Percentiles rank a stretch among this genome's conserved stretches.
These are phyloP conservation scores for Stenodema calcarata DNA, from an alignment of 2,888 invertebrate genomes.

Conservation along the genomic window DNA sequence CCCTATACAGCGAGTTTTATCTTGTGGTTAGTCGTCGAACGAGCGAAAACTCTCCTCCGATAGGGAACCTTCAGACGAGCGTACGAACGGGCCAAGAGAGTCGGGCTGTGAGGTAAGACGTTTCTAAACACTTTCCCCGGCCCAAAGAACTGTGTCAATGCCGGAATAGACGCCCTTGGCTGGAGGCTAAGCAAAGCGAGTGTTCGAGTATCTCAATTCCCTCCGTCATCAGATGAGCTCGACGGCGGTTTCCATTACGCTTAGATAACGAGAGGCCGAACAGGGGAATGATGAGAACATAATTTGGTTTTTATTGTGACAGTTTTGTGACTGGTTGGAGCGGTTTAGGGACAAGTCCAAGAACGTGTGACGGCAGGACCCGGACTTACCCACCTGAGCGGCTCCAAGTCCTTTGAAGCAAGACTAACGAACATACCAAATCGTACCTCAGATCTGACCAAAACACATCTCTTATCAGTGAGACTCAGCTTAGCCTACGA, in stretches of 20 bases:
- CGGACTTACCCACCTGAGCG: too few relatives aligned
- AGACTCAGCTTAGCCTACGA: too few relatives aligned
- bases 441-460: too few relatives aligned
- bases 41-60: not conserved
- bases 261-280: not conserved
- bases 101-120: constrained; percentile 8
- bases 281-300: not conserved
- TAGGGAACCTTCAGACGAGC: not conserved
- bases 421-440: too few relatives aligned
- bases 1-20: too few relatives aligned
- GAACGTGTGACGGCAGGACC: too few relatives aligned
- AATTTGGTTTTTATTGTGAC: too few relatives aligned
- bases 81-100: not conserved
- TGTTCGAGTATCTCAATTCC: not conserved
- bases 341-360: too few relatives aligned
- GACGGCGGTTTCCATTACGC: not conserved
- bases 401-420: too few relatives aligned
- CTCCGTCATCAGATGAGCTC: not conserved
- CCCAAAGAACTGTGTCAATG: constrained; percentile 17
- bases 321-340: too few relatives aligned
- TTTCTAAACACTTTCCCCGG: constrained; percentile 28
- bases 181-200: not conserved
- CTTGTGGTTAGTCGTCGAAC: not conserved
- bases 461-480: too few relatives aligned
- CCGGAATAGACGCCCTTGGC: constrained; percentile 29